These are phyloP conservation scores for Platysternon megacephalum DNA, from an alignment of 2,113 vertebrate genomes.

Conservation along the genomic window DNA sequence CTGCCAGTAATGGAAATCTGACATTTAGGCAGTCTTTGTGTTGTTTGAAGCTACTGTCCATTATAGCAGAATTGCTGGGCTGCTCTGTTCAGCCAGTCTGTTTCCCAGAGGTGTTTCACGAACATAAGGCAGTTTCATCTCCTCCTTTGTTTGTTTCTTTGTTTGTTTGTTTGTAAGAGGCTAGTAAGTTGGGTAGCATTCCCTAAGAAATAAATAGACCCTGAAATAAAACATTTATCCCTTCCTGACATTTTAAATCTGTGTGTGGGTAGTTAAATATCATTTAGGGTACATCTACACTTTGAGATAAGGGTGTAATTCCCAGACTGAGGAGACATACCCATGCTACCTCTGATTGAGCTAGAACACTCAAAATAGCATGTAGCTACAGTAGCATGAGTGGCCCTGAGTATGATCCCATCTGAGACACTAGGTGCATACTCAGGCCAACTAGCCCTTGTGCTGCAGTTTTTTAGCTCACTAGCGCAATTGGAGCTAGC, in stretches of 20 bases:
- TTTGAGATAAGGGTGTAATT: background rate
- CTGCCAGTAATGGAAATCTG: slow-evolving; percentile 59
- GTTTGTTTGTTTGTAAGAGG: slow-evolving; percentile 43
- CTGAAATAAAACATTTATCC: slow-evolving; percentile 1
- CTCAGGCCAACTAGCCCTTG: background rate
- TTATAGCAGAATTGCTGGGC: slow-evolving; percentile 52
- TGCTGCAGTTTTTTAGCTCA: background rate
- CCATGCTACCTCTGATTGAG: background rate
- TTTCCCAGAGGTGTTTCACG: slow-evolving; percentile 63
- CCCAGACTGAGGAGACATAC: background rate
- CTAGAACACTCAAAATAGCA: background rate
- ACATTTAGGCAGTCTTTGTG: slow-evolving; percentile 65
- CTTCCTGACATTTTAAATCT: slow-evolving; percentile 48
- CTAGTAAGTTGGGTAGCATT: slow-evolving; percentile 25
- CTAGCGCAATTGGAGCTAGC: background rate
- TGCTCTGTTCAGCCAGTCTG: slow-evolving; percentile 25
- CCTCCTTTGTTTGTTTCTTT: slow-evolving; percentile 2
- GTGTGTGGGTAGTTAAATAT: slow-evolving; percentile 18
- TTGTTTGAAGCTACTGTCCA: slow-evolving; percentile 66
- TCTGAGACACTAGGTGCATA: background rate
- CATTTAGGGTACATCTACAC: background rate
- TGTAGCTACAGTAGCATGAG: background rate
- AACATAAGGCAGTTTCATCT: slow-evolving; percentile 39
- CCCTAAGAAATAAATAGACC: slow-evolving; percentile 36
- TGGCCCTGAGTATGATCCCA: background rate